These are phyloP conservation scores for Phodopus roborovskii DNA, from an alignment of 2,113 vertebrate genomes.

Conservation along the genomic window DNA sequence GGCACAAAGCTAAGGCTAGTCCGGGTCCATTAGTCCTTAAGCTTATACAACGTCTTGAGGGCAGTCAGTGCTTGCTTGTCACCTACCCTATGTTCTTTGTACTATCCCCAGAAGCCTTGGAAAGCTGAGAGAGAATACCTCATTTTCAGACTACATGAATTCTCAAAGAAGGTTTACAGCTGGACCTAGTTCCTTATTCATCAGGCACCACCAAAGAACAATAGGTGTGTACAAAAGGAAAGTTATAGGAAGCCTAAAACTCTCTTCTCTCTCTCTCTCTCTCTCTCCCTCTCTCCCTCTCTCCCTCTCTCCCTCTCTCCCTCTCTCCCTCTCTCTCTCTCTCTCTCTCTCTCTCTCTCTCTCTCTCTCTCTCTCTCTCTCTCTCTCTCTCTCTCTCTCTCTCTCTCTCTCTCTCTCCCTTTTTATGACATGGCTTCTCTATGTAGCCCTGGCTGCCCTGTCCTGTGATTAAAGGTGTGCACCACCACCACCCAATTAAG, in stretches of 20 bases:
- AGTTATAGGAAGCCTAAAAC: not conserved
- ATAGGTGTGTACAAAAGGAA: not conserved
- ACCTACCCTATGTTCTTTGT: not conserved
- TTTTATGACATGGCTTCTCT: not conserved
- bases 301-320: not conserved
- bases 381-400: not conserved
- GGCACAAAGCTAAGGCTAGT: not conserved
- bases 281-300: not conserved
- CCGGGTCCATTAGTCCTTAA: not conserved
- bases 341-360: not conserved
- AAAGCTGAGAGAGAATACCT: not conserved
- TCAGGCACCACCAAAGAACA: not conserved
- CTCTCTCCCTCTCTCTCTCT: not conserved
- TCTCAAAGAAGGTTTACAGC: constrained; percentile 24
- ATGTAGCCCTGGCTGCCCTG: not conserved
- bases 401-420: not conserved
- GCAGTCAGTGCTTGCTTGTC: not conserved
- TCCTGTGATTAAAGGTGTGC: not conserved
- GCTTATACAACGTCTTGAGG: not conserved
- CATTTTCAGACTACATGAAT: not conserved
- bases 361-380: not conserved
- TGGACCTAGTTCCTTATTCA: not conserved
- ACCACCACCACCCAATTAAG: not conserved
- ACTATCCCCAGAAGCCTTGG: not conserved
- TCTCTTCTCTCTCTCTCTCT: not conserved